Base-by-base conservation (phyloP, 64 coral and sea anemone species). In the Acropora yongei region DNA sequence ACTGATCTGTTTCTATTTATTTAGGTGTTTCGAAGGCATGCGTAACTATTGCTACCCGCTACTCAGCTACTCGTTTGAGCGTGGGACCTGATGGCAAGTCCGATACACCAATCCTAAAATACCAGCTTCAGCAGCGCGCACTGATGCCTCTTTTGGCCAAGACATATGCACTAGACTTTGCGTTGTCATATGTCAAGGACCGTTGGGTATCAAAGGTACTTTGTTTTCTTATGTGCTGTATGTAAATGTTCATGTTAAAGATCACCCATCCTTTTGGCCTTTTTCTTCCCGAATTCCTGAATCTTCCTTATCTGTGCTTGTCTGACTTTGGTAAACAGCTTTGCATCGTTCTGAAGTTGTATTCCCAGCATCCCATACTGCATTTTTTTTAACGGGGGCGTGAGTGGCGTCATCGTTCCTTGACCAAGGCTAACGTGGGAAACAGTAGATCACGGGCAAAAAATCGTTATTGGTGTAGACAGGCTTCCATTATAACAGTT, bases 131-230 rank as follows among this genome's bases (percentile, higher is more conserved):
- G 12, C 95, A 97, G 39, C 92, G 81, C 49, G 95, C 95, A 40
- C 46, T 97, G 19, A 80, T 97, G 87, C 95, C 95, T 3, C 88
- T 97, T 8, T 58, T 97, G 30, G 95, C 95, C 40, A 77, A 76
- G 10, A 97, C 95, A 18, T 97, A 97, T 83, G 95, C 91, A 11
- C 85, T 93, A n/a, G 88, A 97, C 69, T 94, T 97, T 94, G 95
- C 80, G 11, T 30, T 97, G n/a, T 71, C 87, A 13, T 81, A 91
- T 71, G 77, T 90, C 46, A 97, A 97, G 66, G 92, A 97, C 47
- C 45, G 88, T 77, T 97, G 95, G 95, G 87, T 88, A 18, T 95
- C 87, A 87, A 80, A 95, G 93, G 93, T 95, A 87, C 68, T 5
- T 71, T 67, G 2, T 67, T 67, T 67, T 0, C 1, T 13, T 14